phyloP scores from a whole-genome alignment of 1,140 invertebrate species.

The Xylocopa sonorina region DNA sequence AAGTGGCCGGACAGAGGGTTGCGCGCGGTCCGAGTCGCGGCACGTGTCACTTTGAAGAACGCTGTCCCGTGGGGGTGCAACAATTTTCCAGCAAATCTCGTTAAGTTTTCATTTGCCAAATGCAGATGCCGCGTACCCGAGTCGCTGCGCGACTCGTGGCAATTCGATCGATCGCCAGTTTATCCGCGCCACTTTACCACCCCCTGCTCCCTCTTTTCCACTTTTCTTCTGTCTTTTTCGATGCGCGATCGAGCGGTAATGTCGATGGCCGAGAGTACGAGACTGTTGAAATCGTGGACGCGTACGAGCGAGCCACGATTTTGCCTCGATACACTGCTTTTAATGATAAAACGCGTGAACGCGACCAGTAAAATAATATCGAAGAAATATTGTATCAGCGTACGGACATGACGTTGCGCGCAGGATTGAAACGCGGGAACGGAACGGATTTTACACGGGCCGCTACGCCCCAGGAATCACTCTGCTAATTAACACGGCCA shows the following conservation, averaged over 20 bases:
- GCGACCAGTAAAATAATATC: too few species aligned
- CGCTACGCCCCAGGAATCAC: not conserved
- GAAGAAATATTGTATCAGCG: too few species aligned
- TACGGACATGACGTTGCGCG: too few species aligned
- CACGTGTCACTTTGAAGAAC: constrained; percentile 77
- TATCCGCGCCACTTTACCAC: constrained; percentile 39
- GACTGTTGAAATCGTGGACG: too few species aligned
- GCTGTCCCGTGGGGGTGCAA: constrained; percentile 58
- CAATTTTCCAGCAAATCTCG: constrained; percentile 69
- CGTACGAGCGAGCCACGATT: too few species aligned
- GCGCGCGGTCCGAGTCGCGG: too few species aligned
- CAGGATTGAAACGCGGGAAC: not conserved
- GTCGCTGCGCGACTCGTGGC: constrained; percentile 24
- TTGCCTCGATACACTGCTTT: too few species aligned
- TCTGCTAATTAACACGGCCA: not conserved
- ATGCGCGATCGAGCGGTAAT: not conserved
- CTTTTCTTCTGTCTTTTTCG: not conserved
- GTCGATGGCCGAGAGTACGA: too few species aligned
- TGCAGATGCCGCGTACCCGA: constrained; percentile 44
- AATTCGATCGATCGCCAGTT: constrained; percentile 32
- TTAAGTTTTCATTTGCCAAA: constrained; percentile 72
- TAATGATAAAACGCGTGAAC: too few species aligned
- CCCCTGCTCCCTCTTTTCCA: not conserved
- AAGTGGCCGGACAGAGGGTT: constrained; percentile 47
- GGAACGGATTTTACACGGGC: not conserved